These are phyloP conservation scores for Spheniscus humboldti DNA, from an alignment of 2,797 vertebrate genomes.

Conservation along the genomic window DNA sequence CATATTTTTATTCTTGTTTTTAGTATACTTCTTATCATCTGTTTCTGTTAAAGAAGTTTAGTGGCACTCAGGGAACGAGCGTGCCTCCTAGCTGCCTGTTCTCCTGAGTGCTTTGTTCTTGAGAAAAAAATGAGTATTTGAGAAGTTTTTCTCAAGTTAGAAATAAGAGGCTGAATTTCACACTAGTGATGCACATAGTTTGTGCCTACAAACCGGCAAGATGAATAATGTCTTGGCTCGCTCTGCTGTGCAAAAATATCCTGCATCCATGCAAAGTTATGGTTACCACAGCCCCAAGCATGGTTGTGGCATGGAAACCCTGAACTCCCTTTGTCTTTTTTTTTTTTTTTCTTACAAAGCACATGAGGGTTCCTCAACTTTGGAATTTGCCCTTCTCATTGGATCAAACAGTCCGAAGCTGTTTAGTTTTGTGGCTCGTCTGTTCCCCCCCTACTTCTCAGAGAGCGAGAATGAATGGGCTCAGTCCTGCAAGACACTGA, in stretches of 20 bases:
- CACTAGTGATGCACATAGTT: not conserved
- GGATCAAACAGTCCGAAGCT: not conserved
- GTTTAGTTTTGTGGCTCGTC: not conserved
- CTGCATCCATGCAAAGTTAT: not conserved
- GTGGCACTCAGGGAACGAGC: not conserved
- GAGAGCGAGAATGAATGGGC: not conserved
- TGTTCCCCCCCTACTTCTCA: not conserved
- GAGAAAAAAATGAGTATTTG: not conserved
- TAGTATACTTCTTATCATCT: not conserved
- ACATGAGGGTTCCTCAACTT: not conserved
- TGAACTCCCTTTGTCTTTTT: not conserved
- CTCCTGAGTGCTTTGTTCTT: not conserved
- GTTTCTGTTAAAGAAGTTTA: not conserved
- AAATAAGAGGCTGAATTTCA: not conserved
- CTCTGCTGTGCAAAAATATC: not conserved
- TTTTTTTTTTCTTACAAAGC: not conserved
- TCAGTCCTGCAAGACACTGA: conserved; percentile 1
- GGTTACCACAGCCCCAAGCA: not conserved
- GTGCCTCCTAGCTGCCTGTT: not conserved
- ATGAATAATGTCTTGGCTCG: not conserved
- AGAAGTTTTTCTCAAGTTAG: conserved; percentile 11
- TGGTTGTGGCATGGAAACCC: not conserved
- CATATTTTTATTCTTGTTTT: conserved; percentile 1
- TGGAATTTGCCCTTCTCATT: not conserved
- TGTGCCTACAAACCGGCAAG: not conserved